phyloP scores from a whole-genome alignment of 2,113 vertebrate species.

The Apeltes quadracus region DNA sequence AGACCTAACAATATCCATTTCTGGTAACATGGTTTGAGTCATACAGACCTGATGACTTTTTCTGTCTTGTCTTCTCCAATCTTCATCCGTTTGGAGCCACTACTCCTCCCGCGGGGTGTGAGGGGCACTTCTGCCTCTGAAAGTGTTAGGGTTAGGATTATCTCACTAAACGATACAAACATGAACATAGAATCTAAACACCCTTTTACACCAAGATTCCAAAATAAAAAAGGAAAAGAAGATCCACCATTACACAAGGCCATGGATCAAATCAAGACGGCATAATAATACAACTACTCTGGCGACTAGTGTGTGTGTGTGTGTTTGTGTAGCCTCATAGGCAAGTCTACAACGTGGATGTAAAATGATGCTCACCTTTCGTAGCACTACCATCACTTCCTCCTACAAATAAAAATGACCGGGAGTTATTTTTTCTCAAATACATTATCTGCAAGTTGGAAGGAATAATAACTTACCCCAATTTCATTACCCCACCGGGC shows the following conservation, averaged over 20 bases:
- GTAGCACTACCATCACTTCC: constrained; percentile 45
- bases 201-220: not conserved
- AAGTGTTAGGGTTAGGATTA: constrained; percentile 6
- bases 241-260: not conserved
- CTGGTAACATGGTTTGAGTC: not conserved
- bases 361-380: constrained; percentile 51
- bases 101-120: constrained; percentile 53
- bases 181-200: not conserved
- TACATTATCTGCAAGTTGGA: too few species aligned
- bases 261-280: not conserved
- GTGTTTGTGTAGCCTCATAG: too few species aligned
- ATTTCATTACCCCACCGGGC: constrained; percentile 51
- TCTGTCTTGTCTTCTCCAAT: constrained; percentile 41
- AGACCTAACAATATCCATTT: not conserved
- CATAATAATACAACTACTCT: too few species aligned
- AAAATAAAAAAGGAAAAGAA: not conserved
- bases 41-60: constrained; percentile 58
- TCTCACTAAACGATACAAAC: not conserved
- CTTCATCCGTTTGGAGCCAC: constrained; percentile 32
- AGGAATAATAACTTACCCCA: constrained; percentile 46
- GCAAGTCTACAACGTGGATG: not conserved
- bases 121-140: constrained; percentile 61
- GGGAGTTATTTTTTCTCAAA: not conserved
- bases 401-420: constrained; percentile 51
- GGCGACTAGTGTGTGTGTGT: too few species aligned